Evolutionary conservation across 2,888 invertebrate species (phyloP).

Genomic region (Macropis europaea): DNA sequence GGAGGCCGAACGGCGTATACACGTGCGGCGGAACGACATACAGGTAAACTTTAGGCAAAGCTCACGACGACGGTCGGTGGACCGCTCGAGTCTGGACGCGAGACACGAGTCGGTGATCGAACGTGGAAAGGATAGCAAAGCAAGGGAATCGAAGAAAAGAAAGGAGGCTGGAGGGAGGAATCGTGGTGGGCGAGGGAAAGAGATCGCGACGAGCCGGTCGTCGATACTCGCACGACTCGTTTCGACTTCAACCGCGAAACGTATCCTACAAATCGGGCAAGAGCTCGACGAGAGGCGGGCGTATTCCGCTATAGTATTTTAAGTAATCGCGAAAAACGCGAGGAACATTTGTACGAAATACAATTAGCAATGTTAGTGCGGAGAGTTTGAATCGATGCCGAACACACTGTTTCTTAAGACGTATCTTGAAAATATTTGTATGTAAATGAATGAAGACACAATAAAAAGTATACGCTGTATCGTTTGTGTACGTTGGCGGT

Average conservation of each 20-base stretch:
- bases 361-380: slow-evolving; percentile 39
- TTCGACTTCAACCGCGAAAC: slow-evolving; percentile 21
- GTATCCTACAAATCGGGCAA: slow-evolving; percentile 31
- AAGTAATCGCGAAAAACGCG: slow-evolving; percentile 50
- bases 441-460: slow-evolving; percentile 78
- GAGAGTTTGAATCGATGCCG: slow-evolving; percentile 58
- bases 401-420: slow-evolving; percentile 71
- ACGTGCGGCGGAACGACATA: too few species aligned
- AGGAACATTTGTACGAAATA: slow-evolving; percentile 63
- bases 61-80: too few species aligned
- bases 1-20: too few species aligned
- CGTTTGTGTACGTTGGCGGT: background rate
- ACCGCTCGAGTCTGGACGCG: too few species aligned
- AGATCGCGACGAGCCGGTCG: background rate
- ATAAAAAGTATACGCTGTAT: slow-evolving; percentile 71
- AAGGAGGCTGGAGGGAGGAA: too few species aligned
- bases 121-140: too few species aligned
- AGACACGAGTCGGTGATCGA: too few species aligned
- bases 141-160: too few species aligned
- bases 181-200: too few species aligned
- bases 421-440: slow-evolving; percentile 77
- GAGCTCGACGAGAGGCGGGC: slow-evolving; percentile 66
- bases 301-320: slow-evolving; percentile 67
- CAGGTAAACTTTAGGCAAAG: too few species aligned
- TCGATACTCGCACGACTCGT: slow-evolving; percentile 5